Evolutionary conservation across 2,888 invertebrate species (phyloP).

Genomic region (Troides oblongomaculatus): DNA sequence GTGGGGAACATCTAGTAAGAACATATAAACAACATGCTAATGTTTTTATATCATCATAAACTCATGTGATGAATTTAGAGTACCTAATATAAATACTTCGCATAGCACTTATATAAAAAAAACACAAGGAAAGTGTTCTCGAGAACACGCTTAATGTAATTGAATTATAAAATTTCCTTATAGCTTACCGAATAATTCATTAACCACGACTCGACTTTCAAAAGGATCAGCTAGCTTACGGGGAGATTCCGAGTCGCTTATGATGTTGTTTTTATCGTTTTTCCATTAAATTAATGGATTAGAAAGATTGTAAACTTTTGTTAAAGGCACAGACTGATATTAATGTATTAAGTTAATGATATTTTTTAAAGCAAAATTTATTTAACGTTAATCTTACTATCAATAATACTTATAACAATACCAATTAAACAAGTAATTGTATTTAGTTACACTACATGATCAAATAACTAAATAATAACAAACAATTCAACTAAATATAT

Average conservation of each 20-base stretch:
- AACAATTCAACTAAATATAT: too few species aligned
- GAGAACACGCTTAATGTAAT: background rate
- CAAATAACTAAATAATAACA: too few species aligned
- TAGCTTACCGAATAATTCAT: conserved; percentile 11
- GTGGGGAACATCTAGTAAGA: too few species aligned
- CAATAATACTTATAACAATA: too few species aligned
- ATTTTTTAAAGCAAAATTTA: background rate
- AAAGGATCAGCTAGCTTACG: conserved; percentile 19
- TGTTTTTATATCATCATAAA: too few species aligned
- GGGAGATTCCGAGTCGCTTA: conserved; percentile 13
- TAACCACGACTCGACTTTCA: conserved; percentile 15
- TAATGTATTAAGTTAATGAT: background rate
- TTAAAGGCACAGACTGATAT: background rate
- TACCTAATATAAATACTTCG: too few species aligned
- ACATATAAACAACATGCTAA: too few species aligned
- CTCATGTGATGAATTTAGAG: too few species aligned
- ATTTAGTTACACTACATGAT: too few species aligned
- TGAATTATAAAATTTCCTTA: conserved; percentile 5
- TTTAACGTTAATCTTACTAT: background rate
- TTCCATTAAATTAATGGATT: conserved; percentile 18
- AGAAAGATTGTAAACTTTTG: conserved; percentile 1
- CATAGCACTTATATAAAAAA: too few species aligned
- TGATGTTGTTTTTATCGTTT: conserved; percentile 18
- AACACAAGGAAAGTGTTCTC: background rate
- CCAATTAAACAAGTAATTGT: too few species aligned